Percentiles rank a stretch among this genome's conserved stretches.
These are phyloP conservation scores for Dermochelys coriacea DNA, from an alignment of 2,797 vertebrate species.

Conservation along the genomic window DNA sequence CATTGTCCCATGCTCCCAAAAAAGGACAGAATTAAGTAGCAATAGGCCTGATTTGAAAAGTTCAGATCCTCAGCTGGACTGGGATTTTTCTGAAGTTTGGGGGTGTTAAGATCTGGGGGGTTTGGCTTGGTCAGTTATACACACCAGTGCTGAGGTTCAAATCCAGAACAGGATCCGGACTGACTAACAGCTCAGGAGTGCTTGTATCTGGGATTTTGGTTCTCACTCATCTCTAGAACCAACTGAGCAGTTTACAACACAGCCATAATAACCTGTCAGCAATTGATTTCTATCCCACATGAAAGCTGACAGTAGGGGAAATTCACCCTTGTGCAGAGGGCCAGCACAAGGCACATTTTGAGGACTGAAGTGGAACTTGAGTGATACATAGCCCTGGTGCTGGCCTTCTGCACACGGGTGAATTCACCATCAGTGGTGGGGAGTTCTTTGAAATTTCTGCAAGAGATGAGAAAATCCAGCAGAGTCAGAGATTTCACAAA, in stretches of 20 bases:
- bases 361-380: not conserved
- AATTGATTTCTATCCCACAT: not conserved
- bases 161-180: not conserved
- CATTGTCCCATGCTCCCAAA: not conserved
- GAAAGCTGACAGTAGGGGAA: not conserved
- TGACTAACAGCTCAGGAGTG: not conserved
- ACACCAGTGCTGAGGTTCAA: too few species aligned
- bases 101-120: not conserved
- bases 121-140: not conserved
- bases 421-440: not conserved
- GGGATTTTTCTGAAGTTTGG: not conserved
- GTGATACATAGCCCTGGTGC: not conserved
- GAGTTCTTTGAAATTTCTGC: not conserved
- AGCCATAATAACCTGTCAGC: not conserved
- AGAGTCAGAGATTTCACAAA: accelerated
- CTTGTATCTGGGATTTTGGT: not conserved
- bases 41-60: not conserved
- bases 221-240: not conserved
- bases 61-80: not conserved
- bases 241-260: not conserved
- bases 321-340: not conserved
- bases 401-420: not conserved
- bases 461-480: not conserved
- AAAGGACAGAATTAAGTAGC: not conserved
- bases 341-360: not conserved